Evolutionary conservation across 2,888 invertebrate genomes (phyloP), one percentile per base, ranked within the genome.

Genomic region (Candidula unifasciata): DNA sequence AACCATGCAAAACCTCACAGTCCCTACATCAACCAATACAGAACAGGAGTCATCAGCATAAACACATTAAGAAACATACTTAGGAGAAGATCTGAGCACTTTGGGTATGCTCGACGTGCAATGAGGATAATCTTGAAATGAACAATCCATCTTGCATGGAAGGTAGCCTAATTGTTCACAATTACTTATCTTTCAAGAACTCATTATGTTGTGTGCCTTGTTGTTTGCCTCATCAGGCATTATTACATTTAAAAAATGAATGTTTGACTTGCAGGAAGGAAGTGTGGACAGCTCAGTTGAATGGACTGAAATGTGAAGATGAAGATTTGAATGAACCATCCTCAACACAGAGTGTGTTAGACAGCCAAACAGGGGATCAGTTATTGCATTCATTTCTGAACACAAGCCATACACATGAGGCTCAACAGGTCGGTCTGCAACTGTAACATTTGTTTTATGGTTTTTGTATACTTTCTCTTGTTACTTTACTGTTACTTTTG

Each of bases 271-370:
- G 0, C n/a, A 82, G 82, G 44, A 33, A 74, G 52, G 82, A 82
- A 64, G n/a, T 82, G 30, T 24, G 33, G 44, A 44, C 64, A 13
- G 52, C 57, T 24, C 73, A 64, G 57, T 2, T 64, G 37, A 71
- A 27, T 60, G 74, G 44, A 16, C 37, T 64, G 21, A 73, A 10
- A 30, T 60, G 69, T 60, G 82, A 82, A 18, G 82, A 82, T 54
- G 80, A 80, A 71, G 82, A 82, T 33, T 13, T 24, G 37, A 33
- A 60, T 57, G 82, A 82, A 27, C 37, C 33, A 35, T 21, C 54
- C 52, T 73, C 82, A 60, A 30, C 60, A 57, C 69, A 71, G 35
- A 71, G n/a, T 30, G 80, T 13, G 52, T 30, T n/a, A 21, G 79
- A 66, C n/a, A 16, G n/a, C 24, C 37, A n/a, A 13, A 5, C 10